Evolutionary conservation across 2,888 invertebrate species (phyloP).

Genomic region (Xanthia icteritia): DNA sequence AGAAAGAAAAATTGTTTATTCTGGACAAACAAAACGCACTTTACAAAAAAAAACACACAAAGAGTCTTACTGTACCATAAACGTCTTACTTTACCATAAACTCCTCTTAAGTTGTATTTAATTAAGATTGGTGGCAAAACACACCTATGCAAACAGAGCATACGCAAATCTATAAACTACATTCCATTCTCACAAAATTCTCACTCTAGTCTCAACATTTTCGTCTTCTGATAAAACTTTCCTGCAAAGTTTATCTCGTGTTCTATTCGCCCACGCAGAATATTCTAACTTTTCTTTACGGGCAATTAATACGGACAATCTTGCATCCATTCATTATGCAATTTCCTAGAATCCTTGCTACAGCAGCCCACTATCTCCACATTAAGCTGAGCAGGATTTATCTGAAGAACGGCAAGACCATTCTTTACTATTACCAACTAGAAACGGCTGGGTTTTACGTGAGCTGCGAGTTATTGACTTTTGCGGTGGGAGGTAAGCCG

Average conservation of each 20-base stretch:
- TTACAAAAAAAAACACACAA: too few relatives aligned
- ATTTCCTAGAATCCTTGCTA: conserved; percentile 63
- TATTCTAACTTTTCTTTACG: conserved; percentile 40
- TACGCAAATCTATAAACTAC: background rate
- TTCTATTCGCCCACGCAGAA: conserved; percentile 30
- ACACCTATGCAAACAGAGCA: background rate
- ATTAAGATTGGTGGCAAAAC: too few relatives aligned
- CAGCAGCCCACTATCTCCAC: conserved; percentile 66
- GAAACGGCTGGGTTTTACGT: conserved; percentile 51
- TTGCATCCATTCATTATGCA: conserved; percentile 66
- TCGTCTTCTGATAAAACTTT: conserved; percentile 10
- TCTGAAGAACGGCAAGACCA: conserved; percentile 69
- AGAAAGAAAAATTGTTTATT: too few relatives aligned
- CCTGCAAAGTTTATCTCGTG: background rate
- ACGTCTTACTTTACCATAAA: background rate
- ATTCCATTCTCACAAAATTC: background rate
- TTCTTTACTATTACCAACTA: conserved; percentile 74
- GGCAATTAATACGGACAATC: conserved; percentile 64
- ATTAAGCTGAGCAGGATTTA: conserved; percentile 74
- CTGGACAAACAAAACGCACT: too few relatives aligned
- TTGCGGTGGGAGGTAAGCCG: conserved; percentile 20
- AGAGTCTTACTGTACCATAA: background rate
- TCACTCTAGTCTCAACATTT: background rate
- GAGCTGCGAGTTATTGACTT: conserved; percentile 54
- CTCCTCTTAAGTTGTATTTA: background rate